These are phyloP conservation scores for Bos javanicus DNA, from an alignment of 2,113 vertebrate species.

Conservation along the genomic window DNA sequence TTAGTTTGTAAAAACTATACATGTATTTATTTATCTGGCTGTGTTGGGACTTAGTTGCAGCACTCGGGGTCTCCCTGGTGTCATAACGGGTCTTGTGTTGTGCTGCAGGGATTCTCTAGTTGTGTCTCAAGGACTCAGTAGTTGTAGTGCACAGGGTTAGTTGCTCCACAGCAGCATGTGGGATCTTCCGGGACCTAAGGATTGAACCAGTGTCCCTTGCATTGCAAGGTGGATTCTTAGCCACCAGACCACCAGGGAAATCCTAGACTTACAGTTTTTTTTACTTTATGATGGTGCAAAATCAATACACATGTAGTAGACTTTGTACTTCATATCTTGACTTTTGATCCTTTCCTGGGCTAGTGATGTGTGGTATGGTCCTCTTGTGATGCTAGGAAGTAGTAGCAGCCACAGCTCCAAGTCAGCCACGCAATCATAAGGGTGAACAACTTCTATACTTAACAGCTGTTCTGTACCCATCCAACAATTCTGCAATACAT, in stretches of 20 bases:
- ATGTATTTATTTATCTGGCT: not conserved
- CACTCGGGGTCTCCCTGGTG: not conserved
- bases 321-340: not conserved
- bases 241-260: not conserved
- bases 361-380: not conserved
- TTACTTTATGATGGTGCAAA: not conserved
- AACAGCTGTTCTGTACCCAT: not conserved
- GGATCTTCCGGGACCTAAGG: not conserved
- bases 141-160: fast-evolving
- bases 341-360: not conserved
- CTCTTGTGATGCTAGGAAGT: not conserved
- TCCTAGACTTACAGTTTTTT: not conserved
- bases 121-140: not conserved
- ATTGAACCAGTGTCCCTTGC: not conserved
- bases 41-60: not conserved
- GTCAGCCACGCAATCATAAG: not conserved
- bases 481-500: not conserved
- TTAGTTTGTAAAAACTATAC: not conserved
- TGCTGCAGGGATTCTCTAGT: not conserved
- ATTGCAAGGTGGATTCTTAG: not conserved
- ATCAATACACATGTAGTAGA: not conserved
- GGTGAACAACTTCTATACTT: not conserved
- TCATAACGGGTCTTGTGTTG: fast-evolving
- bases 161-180: not conserved
- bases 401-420: not conserved